Evolutionary conservation across 2,113 vertebrate species (phyloP).

Genomic region (Lampris megalopsis): DNA sequence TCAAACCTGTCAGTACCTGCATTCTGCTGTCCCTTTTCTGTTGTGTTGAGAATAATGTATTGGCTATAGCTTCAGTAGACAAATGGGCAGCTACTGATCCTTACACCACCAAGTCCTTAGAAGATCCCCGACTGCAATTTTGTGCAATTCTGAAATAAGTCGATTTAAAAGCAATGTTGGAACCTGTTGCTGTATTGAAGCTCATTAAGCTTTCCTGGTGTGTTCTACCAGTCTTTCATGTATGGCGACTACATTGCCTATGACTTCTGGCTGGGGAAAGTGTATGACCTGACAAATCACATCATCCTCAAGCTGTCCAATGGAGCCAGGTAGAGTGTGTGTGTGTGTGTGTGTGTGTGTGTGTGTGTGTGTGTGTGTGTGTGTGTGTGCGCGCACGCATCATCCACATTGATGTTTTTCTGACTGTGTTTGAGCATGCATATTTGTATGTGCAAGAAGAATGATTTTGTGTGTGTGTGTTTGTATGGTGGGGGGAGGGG

Average conservation of each 20-base stretch:
- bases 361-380: slow-evolving; percentile 3
- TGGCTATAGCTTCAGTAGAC: too few relatives aligned
- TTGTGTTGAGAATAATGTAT: too few relatives aligned
- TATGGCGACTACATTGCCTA: slow-evolving; percentile 98
- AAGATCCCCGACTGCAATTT: too few relatives aligned
- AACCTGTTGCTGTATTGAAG: background rate
- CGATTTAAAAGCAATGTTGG: background rate
- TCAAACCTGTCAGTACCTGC: too few relatives aligned
- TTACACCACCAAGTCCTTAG: too few relatives aligned
- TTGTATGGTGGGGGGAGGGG: too few relatives aligned
- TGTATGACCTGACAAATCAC: slow-evolving; percentile 97
- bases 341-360: background rate
- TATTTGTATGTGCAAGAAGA: too few relatives aligned
- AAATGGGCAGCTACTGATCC: too few relatives aligned
- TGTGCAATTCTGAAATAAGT: background rate
- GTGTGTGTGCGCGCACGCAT: slow-evolving; percentile 1
- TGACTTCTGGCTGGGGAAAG: slow-evolving; percentile 98
- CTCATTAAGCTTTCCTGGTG: background rate
- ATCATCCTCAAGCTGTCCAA: slow-evolving; percentile 98
- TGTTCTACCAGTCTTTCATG: slow-evolving; percentile 90
- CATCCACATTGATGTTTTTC: background rate
- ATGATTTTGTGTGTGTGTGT: too few relatives aligned
- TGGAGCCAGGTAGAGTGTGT: slow-evolving; percentile 89
- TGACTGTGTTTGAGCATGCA: too few relatives aligned
- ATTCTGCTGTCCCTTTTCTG: too few relatives aligned